Evolutionary conservation across 2,113 vertebrate species (phyloP), one percentile per base, ranked within the genome.

Genomic region (Anolis sagrei): DNA sequence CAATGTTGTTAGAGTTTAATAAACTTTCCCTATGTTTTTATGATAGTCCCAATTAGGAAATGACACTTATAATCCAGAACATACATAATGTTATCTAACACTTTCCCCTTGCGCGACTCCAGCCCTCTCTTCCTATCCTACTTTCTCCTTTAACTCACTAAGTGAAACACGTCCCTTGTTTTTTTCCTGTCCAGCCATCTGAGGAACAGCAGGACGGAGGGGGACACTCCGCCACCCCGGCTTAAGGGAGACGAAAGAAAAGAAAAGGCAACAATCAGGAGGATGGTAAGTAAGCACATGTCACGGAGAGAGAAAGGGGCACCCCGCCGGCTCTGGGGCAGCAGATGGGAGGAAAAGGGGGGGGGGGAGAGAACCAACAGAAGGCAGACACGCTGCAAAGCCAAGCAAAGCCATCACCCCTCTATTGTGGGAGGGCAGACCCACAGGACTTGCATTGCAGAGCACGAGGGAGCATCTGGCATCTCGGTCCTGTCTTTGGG

Each of bases 341-440:
- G 68, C 78, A 77, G 75, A 90, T 83, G 70, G 72, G 58, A 92
- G 81, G 79, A 79, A 88, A 18, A 9, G 4, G 72, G 72, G 44
- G 49, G 70, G n/a, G n/a, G n/a, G n/a, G n/a, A n/a, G n/a, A 11
- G 29, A 23, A 29, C 7, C 44, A 69, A 64, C 76, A 85, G 84
- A 39, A 58, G 78, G 88, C 74, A 51, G 80, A 68, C 70, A 23
- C n/a, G 32, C 29, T 18, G 19, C 58, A 19, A 14, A 29, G 75
- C 23, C 21, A 21, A 86, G 69, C 70, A 36, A 68, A 81, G 44
- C 51, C 75, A 32, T 23, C 81, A 68, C 3, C 25, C 4, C 54
- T 73, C 81, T 74, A 79, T 87, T 83, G 81, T 83, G 81, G 36
- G 4, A 3, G 0, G 4, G 39, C 7, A 80, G 29, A 44, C 64